These are phyloP conservation scores for Rynchops niger DNA, from an alignment of 2,113 vertebrate species.

Conservation along the genomic window DNA sequence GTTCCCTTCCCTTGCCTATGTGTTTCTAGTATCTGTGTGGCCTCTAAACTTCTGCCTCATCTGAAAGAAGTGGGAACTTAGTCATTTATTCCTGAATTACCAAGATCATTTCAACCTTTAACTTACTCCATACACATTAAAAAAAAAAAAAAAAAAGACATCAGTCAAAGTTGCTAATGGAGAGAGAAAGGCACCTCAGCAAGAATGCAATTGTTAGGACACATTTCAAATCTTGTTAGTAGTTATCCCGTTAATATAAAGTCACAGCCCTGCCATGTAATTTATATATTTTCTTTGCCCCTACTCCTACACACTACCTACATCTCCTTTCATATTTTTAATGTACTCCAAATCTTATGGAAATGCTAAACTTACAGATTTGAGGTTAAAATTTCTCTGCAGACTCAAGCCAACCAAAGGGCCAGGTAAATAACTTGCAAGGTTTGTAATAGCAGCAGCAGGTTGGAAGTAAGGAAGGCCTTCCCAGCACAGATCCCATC, in stretches of 20 bases:
- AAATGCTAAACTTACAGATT: not conserved
- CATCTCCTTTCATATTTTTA: not conserved
- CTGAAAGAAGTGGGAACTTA: not conserved
- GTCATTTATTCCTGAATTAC: not conserved
- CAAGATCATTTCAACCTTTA: not conserved
- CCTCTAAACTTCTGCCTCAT: not conserved
- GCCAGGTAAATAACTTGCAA: not conserved
- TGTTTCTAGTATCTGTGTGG: not conserved
- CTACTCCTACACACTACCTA: not conserved
- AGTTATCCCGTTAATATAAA: not conserved
- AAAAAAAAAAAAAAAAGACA: not conserved
- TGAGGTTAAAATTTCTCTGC: conserved; percentile 1
- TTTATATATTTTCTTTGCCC: not conserved
- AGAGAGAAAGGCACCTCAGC: not conserved
- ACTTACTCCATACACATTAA: not conserved
- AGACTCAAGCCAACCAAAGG: not conserved
- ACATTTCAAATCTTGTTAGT: not conserved
- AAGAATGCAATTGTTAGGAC: not conserved
- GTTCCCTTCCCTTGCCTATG: not conserved
- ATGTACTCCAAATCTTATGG: not conserved
- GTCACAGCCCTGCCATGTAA: not conserved
- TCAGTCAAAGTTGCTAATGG: not conserved
- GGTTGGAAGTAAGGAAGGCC: not conserved
- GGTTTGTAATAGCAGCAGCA: not conserved
- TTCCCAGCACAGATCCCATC: not conserved